Conservation (phyloP, 1,140 invertebrate species). For the Muscidifurax raptorellus region DNA sequence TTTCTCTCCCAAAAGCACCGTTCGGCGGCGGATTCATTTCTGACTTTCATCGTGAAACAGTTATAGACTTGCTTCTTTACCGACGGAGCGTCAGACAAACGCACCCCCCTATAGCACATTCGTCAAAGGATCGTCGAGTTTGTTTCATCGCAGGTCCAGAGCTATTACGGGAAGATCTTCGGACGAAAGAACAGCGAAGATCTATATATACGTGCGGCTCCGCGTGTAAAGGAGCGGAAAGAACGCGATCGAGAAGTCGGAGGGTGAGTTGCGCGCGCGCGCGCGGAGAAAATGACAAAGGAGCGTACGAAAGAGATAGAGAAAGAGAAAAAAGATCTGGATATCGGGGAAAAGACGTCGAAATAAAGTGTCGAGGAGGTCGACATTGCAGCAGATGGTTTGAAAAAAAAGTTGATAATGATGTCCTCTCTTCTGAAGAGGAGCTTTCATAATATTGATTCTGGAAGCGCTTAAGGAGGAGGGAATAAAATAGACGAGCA, state of each 20-base stretch:
- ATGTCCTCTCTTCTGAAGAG: neutral
- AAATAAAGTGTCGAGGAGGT: neutral
- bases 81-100: neutral
- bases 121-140: slow-evolving; percentile 38
- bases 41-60: neutral
- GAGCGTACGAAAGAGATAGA: neutral
- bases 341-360: neutral
- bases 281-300: slow-evolving; percentile 4
- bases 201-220: neutral
- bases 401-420: neutral
- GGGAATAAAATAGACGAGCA: neutral
- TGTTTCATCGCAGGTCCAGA: neutral
- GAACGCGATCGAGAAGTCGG: neutral
- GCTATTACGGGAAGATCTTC: slow-evolving; percentile 1
- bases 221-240: neutral
- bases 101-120: neutral
- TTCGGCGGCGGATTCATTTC: neutral
- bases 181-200: neutral
- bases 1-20: neutral
- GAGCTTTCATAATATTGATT: neutral
- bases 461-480: slow-evolving; percentile 51
- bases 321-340: neutral
- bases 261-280: neutral
- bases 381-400: neutral
- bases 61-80: neutral